A percentile compares a stretch with the other conserved stretches of the same genome.
Conservation (phyloP, 2,113 vertebrate genomes). For the Saguinus midas region DNA sequence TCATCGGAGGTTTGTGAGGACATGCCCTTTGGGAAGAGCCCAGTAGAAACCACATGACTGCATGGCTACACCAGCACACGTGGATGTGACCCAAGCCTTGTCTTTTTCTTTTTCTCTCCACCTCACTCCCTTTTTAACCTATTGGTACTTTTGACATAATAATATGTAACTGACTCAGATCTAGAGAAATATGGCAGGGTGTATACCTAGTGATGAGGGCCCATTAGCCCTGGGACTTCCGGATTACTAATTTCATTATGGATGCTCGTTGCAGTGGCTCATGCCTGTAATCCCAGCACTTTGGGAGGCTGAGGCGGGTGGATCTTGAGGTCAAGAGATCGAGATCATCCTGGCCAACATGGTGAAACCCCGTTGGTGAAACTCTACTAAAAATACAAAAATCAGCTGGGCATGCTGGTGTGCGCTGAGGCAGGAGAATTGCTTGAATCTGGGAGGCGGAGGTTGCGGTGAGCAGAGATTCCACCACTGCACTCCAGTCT, state of each 20-base stretch:
- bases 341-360: too few relatives aligned
- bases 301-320: too few relatives aligned
- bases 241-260: background rate
- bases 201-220: background rate
- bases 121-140: background rate
- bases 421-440: too few relatives aligned
- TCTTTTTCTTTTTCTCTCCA: background rate
- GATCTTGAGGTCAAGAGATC: too few relatives aligned
- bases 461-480: too few relatives aligned
- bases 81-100: constrained; percentile 3
- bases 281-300: too few relatives aligned
- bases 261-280: background rate
- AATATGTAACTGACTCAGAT: background rate
- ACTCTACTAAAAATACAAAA: too few relatives aligned
- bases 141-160: background rate
- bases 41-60: background rate
- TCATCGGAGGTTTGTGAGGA: constrained; percentile 71
- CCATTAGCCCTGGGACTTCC: background rate
- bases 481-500: too few relatives aligned
- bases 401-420: too few relatives aligned
- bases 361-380: too few relatives aligned
- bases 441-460: too few relatives aligned
- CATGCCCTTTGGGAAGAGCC: constrained; percentile 54
- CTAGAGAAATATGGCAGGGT: background rate
- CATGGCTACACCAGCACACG: background rate